Base-by-base conservation (phyloP, 2,113 vertebrate genomes). In the Microtus pennsylvanicus region DNA sequence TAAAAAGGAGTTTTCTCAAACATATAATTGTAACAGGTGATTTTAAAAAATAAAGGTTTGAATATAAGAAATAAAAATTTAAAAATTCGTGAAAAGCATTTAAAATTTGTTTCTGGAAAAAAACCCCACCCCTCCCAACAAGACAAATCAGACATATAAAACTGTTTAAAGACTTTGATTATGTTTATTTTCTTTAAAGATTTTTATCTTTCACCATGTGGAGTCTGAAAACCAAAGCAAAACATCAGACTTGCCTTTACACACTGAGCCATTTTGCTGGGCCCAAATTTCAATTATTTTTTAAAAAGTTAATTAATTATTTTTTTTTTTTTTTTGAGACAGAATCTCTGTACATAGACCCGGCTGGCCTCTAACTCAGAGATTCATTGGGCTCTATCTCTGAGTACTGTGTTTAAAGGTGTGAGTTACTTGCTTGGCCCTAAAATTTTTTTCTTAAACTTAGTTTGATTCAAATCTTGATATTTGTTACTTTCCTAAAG, bases 391-490 rank as follows among this genome's bases (percentile, higher is more conserved):
- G 8, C n/a, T 63, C n/a, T 83, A 16, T 24, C 81, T 42, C n/a
- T 38, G 22, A 63, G 58, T 83, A 14, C 58, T 63, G n/a, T 13
- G 3, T 63, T 83, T 42, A 61, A 28, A 63, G 81, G 58, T 3
- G 6, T 42, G n/a, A 2, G 24, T 8, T 12, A 83, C 58, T 28
- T 42, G n/a, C n/a, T n/a, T 28, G 24, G 24, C n/a, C 22, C 80
- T 65, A 75, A 75, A 85, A 50, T 96, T 94, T 88, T 88, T 94
- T 86, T 92, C 26, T 21, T 90, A 92, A 75, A 92, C 80, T 67
- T 76, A 22, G n/a, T 38, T 96, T 96, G 74, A 67, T 26, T 28
- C 58, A 78, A 96, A 95, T 83, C n/a, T 87, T 92, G 47, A 14
- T 47, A 70, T 45, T 58, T 81, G n/a, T 33, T 61, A 63, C 69